Evolutionary conservation across 2,797 vertebrate genomes (phyloP).

Genomic region (Sebastes oblongus): DNA sequence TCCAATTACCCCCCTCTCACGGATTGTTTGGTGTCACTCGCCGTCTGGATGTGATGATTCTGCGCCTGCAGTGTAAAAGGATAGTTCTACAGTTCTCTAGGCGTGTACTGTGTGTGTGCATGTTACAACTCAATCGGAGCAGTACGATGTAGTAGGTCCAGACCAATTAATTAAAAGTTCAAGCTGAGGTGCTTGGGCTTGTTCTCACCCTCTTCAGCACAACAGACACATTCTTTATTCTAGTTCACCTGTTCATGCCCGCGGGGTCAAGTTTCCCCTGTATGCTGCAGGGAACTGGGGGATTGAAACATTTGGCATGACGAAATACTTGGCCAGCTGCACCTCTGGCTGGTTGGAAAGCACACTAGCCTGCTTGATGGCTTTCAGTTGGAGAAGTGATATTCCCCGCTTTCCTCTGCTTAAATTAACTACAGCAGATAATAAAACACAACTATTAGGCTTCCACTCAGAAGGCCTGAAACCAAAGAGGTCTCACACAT

Average conservation of each 20-base stretch:
- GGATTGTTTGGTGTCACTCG: constrained; percentile 82
- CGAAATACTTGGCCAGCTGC: background rate
- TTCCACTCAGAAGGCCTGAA: constrained; percentile 5
- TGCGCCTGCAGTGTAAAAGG: constrained; percentile 80
- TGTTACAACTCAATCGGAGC: constrained; percentile 58
- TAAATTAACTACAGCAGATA: constrained; percentile 37
- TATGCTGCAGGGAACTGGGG: constrained; percentile 18
- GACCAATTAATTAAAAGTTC: constrained; percentile 2
- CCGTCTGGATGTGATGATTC: constrained; percentile 75
- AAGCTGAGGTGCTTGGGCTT: background rate
- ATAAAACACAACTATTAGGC: constrained; percentile 15
- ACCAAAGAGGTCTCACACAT: constrained; percentile 35
- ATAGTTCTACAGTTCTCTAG: constrained; percentile 62
- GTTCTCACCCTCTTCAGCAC: constrained; percentile 6
- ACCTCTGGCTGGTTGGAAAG: background rate
- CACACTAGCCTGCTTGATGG: background rate
- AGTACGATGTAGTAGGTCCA: background rate
- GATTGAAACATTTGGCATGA: background rate
- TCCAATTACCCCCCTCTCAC: constrained; percentile 82
- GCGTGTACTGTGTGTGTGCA: constrained; percentile 33
- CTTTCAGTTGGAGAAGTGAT: constrained; percentile 1
- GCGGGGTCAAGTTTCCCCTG: constrained; percentile 8
- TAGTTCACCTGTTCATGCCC: background rate
- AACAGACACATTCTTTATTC: constrained; percentile 7
- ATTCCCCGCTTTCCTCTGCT: constrained; percentile 1